Conservation (phyloP, 2,888 invertebrate species). For the Ctenicera cuprea region DNA sequence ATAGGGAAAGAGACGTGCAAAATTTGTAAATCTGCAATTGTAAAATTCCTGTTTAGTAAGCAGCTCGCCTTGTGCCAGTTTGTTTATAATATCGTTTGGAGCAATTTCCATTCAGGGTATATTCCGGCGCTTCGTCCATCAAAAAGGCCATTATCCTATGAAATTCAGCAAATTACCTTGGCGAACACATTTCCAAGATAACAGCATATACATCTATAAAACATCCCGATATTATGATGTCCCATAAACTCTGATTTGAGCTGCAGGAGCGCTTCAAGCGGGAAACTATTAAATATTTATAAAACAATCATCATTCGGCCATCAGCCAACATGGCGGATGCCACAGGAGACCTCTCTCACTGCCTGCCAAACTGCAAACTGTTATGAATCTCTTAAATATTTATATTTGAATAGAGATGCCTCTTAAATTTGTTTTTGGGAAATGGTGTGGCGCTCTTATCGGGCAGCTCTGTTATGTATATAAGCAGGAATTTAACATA, state of each 20-base stretch:
- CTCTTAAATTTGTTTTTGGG: constrained; percentile 72
- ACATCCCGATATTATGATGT: constrained; percentile 72
- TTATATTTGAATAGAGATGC: constrained; percentile 73
- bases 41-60: neutral
- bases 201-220: constrained; percentile 72
- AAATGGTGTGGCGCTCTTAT: constrained; percentile 51
- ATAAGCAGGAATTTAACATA: constrained; percentile 16
- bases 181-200: constrained; percentile 65
- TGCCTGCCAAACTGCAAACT: constrained; percentile 69
- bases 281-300: constrained; percentile 71
- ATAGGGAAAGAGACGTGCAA: too few relatives aligned
- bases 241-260: constrained; percentile 74
- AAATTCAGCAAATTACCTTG: constrained; percentile 69
- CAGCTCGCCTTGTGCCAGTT: neutral
- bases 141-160: constrained; percentile 66
- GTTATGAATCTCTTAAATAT: constrained; percentile 73
- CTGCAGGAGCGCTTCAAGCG: constrained; percentile 66
- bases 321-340: constrained; percentile 73
- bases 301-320: constrained; percentile 74
- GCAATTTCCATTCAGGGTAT: constrained; percentile 42
- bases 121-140: constrained; percentile 52
- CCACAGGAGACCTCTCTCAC: constrained; percentile 66
- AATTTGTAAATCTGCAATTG: neutral
- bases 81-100: constrained; percentile 32
- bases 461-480: constrained; percentile 14